Conservation (phyloP, 2,797 vertebrate genomes). For the Lacerta viridis region DNA sequence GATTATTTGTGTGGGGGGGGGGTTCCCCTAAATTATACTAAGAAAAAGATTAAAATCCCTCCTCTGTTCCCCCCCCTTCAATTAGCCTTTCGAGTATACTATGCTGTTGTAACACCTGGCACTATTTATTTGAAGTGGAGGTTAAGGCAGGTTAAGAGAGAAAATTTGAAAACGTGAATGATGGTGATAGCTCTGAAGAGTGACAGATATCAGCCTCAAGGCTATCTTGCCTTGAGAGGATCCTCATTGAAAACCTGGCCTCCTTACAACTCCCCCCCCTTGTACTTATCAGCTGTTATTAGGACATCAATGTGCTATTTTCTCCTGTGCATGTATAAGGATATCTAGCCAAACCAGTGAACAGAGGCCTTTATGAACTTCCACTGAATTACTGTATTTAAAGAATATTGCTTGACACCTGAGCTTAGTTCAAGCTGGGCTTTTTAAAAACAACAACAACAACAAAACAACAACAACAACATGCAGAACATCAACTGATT, state of each 20-base stretch:
- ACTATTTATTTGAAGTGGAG: constrained; percentile 44
- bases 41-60: neutral
- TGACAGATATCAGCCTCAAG: constrained; percentile 43
- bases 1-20: neutral
- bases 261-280: constrained; percentile 18
- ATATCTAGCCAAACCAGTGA: neutral
- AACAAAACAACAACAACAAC: neutral
- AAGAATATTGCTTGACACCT: neutral
- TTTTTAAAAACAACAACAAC: neutral
- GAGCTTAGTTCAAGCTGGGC: neutral
- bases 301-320: neutral
- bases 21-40: neutral
- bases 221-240: constrained; percentile 38
- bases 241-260: constrained; percentile 51
- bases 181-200: constrained; percentile 52
- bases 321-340: constrained; percentile 1
- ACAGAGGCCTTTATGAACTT: neutral
- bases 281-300: constrained; percentile 39
- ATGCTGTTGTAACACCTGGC: constrained; percentile 38
- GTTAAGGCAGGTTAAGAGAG: constrained; percentile 54
- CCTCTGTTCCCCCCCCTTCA: constrained; percentile 12
- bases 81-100: neutral
- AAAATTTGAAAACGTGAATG: constrained; percentile 53
- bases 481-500: neutral
- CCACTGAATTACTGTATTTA: neutral